Percentiles rank a stretch among this genome's conserved stretches.
Evolutionary conservation across 2,113 vertebrate species (phyloP).

Genomic region (Lophochroa leadbeateri): DNA sequence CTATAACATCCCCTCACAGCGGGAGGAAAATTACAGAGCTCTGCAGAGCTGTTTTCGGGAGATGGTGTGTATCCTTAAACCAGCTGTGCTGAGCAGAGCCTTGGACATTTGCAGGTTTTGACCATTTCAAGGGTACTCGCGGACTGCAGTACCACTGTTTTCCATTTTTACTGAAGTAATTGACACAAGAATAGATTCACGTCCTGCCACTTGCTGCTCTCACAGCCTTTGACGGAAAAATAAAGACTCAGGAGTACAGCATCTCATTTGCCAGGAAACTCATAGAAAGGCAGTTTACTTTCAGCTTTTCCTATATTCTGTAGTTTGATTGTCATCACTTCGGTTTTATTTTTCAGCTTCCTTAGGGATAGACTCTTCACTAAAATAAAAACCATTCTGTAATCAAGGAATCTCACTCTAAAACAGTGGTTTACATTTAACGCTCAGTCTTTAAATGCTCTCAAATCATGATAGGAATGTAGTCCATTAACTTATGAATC

Average conservation of each 20-base stretch:
- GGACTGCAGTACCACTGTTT: background rate
- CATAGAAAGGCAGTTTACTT: background rate
- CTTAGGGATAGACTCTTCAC: background rate
- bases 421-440: background rate
- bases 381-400: background rate
- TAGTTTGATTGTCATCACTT: background rate
- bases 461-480: background rate
- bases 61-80: background rate
- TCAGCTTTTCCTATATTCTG: background rate
- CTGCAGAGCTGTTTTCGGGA: background rate
- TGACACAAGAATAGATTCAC: conserved; percentile 30
- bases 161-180: conserved; percentile 30
- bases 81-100: background rate
- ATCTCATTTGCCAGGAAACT: conserved; percentile 30
- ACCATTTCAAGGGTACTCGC: conserved; percentile 12
- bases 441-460: background rate
- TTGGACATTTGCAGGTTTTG: background rate
- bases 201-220: background rate
- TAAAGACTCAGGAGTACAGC: background rate
- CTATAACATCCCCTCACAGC: background rate
- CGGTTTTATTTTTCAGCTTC: background rate
- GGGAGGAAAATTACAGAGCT: conserved; percentile 18
- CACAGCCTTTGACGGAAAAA: conserved; percentile 22
- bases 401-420: background rate
- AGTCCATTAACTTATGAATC: background rate